These are phyloP conservation scores for Tiaroga cobitis DNA, from an alignment of 2,797 vertebrate species.

Conservation along the genomic window DNA sequence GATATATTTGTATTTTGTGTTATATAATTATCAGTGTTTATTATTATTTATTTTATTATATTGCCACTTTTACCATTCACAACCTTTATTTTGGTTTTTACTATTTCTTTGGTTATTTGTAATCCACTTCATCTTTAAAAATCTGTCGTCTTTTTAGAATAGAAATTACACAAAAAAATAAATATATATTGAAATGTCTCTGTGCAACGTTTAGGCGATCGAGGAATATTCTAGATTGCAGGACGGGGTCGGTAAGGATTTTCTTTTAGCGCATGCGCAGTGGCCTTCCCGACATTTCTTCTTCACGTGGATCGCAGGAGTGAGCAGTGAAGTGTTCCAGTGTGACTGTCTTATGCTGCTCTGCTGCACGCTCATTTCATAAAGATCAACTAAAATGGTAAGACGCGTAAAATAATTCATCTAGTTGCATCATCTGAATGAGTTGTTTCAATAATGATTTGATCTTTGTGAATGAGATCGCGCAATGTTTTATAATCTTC, in stretches of 20 bases:
- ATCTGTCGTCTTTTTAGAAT: neutral
- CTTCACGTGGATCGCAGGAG: conserved; percentile 74
- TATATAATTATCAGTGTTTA: neutral
- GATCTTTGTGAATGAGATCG: neutral
- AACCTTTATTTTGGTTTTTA: neutral
- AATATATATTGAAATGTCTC: neutral
- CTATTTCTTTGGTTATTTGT: neutral
- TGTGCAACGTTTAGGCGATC: neutral
- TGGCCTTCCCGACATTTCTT: conserved; percentile 72
- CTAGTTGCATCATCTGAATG: neutral
- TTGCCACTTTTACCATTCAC: neutral
- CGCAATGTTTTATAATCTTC: conserved; percentile 15
- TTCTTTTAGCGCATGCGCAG: conserved; percentile 72
- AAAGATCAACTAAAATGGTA: conserved; percentile 71
- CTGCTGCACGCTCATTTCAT: conserved; percentile 9
- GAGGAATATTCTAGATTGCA: conserved; percentile 56
- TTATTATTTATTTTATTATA: neutral
- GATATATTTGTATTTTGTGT: neutral
- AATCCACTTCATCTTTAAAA: neutral
- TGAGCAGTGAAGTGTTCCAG: neutral
- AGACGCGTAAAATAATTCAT: conserved; percentile 50
- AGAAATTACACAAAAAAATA: neutral
- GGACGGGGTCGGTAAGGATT: neutral
- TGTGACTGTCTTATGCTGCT: conserved; percentile 18
- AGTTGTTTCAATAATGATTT: neutral